Base-by-base conservation (phyloP, 2,797 vertebrate genomes). In the Morus bassanus region DNA sequence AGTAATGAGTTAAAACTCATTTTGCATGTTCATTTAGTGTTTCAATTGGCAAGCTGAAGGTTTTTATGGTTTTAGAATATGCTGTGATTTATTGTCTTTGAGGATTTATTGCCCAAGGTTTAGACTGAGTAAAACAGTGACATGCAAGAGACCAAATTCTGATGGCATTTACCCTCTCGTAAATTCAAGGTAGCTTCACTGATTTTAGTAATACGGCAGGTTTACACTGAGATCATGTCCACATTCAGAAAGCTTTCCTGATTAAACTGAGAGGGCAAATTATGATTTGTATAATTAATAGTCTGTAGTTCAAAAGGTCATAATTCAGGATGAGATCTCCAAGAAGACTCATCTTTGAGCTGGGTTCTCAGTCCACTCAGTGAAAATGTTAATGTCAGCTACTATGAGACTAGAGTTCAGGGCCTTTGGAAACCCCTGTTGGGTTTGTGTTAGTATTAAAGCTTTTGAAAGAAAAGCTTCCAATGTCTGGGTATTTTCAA, bases 261-360 rank as follows among this genome's bases (percentile, higher is more conserved):
- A 84, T 88, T 84, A 77, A 69, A 88, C 15, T 60, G 31, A 88
- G 79, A 93, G 61, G 24, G 43, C 31, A 72, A 76, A 54, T 65
- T 69, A 59, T 28, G 23, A 35, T 90, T 88, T 83, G 15, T 88
- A 89, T 90, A 85, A 90, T 94, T 94, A 94, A 61, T 69, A 68
- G 30, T 45, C 46, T 69, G 48, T 78, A 68, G 86, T 78, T 91
- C 35, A 75, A 65, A 93, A 69, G 28, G n/a, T 85, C 63, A 9
- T 82, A 51, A 85, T 82, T 87, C 67, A 82, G 30, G 7, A 86
- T 53, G 83, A 85, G 39, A 48, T 89, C 59, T 90, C 67, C n/a
- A 72, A 60, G 50, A 88, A 79, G 33, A 27, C 25, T 73, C 4
- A 22, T 91, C 15, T 86, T 69, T 48, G 54, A 68, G n/a, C 51